These are phyloP conservation scores for Ceratina calcarata DNA, from an alignment of 1,140 invertebrate species.

Conservation along the genomic window DNA sequence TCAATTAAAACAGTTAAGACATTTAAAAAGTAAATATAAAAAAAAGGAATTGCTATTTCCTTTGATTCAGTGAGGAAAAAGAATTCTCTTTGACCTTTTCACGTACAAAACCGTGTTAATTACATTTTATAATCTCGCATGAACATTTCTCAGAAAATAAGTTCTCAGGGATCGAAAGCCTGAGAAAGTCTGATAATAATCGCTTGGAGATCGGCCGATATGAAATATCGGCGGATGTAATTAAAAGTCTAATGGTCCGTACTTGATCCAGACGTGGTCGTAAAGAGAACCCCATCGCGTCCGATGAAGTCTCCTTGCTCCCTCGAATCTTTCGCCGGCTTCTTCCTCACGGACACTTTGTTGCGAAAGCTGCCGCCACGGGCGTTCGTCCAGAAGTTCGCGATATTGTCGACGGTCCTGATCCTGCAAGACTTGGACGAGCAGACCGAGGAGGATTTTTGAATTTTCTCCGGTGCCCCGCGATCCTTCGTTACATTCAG, in stretches of 20 bases:
- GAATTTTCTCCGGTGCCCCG: not conserved
- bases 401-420: conserved; percentile 69
- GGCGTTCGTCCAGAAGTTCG: conserved; percentile 66
- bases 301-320: conserved; percentile 55
- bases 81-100: no score
- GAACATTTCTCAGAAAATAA: no score
- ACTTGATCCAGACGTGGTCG: conserved; percentile 71
- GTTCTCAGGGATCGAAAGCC: no score
- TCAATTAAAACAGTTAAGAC: no score
- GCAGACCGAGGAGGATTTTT: conserved; percentile 22
- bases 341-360: conserved; percentile 65
- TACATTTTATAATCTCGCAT: no score
- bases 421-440: conserved; percentile 57
- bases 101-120: no score
- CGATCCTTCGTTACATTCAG: not conserved
- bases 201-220: no score
- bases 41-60: no score
- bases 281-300: conserved; percentile 51
- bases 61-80: no score
- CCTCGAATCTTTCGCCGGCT: conserved; percentile 60
- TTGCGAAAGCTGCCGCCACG: conserved; percentile 66
- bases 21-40: not conserved
- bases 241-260: conserved; percentile 46
- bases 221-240: not conserved
- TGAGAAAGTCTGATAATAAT: no score